Evolutionary conservation across 2,888 invertebrate species (phyloP).

Genomic region (Eucriotettix oculatus): DNA sequence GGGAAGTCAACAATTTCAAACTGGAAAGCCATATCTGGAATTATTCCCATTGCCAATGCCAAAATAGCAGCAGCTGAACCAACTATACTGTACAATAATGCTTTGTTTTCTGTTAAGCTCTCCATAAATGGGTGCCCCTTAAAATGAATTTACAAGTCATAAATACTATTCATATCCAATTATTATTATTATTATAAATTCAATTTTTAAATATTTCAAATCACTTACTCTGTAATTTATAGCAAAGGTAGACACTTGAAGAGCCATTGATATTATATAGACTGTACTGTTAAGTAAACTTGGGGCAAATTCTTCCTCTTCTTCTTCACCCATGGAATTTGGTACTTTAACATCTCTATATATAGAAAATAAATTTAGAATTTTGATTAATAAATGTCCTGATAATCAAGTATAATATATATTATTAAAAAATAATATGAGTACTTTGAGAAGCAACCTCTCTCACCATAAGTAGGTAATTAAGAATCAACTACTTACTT

Average conservation of each 20-base stretch:
- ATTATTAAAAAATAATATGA: no score
- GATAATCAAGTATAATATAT: no score
- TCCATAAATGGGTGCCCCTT: conserved; percentile 99
- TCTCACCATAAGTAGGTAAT: no score
- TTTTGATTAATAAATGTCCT: no score
- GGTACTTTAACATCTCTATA: no score
- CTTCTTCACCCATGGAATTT: conserved; percentile 35
- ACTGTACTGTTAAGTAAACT: conserved; percentile 95
- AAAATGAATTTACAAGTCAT: conserved; percentile 14
- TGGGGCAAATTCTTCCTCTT: conserved; percentile 76
- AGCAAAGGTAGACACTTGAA: conserved; percentile 96
- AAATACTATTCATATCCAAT: neutral
- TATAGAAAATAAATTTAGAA: no score
- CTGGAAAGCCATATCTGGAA: conserved; percentile 71
- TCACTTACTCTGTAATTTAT: conserved; percentile 86
- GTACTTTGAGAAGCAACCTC: no score
- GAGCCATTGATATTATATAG: conserved; percentile 91
- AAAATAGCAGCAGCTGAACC: conserved; percentile 69
- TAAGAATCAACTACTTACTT: conserved; percentile 39
- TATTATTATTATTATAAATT: no score
- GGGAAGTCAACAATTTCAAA: conserved; percentile 95
- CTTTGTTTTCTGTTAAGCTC: conserved; percentile 78
- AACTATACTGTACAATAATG: conserved; percentile 78
- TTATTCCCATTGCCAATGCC: conserved; percentile 63
- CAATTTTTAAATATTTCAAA: neutral